Evolutionary conservation across 2,113 vertebrate genomes (phyloP).

Genomic region (Carettochelys insculpta): DNA sequence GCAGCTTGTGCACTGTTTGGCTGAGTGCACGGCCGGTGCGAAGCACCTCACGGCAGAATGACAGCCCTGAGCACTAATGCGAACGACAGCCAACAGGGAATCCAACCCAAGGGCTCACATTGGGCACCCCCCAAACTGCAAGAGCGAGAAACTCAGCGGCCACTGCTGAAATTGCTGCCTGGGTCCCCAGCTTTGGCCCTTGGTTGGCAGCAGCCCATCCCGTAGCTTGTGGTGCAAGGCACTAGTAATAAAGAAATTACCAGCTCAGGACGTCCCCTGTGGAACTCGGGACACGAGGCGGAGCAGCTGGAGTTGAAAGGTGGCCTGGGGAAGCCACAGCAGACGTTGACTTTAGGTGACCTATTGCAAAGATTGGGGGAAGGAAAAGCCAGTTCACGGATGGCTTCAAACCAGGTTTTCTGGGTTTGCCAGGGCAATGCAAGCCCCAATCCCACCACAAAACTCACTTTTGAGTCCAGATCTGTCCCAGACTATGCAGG

Average conservation of each 20-base stretch:
- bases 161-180: neutral
- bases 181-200: accelerated
- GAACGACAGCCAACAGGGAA: neutral
- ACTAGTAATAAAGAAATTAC: neutral
- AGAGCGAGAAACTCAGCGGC: neutral
- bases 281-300: accelerated
- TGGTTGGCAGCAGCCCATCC: neutral
- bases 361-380: neutral
- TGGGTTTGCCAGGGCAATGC: neutral
- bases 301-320: neutral
- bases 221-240: too few species aligned
- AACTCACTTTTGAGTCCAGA: neutral
- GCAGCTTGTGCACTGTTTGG: neutral
- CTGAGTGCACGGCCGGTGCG: neutral
- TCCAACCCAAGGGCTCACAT: neutral
- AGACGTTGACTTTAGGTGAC: neutral
- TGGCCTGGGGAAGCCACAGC: accelerated
- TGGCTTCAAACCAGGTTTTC: neutral
- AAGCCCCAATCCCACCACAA: neutral
- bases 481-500: neutral
- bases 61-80: accelerated
- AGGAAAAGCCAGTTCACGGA: neutral
- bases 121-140: neutral
- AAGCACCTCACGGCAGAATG: neutral
- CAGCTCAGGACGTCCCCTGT: neutral